Percentiles rank a stretch among this genome's conserved stretches.
These are phyloP conservation scores for Aplysia californica DNA, from an alignment of 1,140 invertebrate genomes.

Conservation along the genomic window DNA sequence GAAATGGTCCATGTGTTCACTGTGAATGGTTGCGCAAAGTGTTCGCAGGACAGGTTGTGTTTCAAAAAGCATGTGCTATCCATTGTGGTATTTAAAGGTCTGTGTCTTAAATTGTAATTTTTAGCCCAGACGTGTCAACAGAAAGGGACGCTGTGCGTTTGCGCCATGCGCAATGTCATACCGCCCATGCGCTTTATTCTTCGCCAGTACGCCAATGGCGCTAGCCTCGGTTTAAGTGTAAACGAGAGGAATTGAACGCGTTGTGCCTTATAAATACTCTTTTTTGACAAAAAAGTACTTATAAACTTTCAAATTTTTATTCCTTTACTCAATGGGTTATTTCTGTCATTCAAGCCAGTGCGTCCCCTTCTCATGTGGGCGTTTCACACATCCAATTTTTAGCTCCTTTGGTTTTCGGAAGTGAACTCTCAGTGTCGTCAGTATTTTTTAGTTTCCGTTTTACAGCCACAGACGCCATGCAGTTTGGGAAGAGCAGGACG, in stretches of 20 bases:
- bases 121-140: conserved; percentile 3
- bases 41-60: no score
- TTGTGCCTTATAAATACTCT: no score
- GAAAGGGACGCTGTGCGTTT: conserved; percentile 12
- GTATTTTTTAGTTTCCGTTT: neutral
- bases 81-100: neutral
- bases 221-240: neutral
- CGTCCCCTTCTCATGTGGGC: no score
- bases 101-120: neutral
- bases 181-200: neutral
- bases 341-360: no score
- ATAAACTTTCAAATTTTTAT: no score
- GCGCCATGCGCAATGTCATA: conserved; percentile 17
- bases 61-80: no score
- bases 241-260: neutral
- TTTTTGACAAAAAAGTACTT: no score
- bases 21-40: neutral
- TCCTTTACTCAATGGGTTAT: no score
- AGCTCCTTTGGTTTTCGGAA: no score
- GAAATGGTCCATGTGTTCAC: neutral
- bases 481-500: neutral
- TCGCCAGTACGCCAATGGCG: neutral
- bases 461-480: neutral
- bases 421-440: neutral
- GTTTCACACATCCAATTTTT: no score